A percentile compares a stretch with the other conserved stretches of the same genome.
phyloP scores from a whole-genome alignment of 1,140 invertebrate species.

The Ceratoteleas bidentatus region DNA sequence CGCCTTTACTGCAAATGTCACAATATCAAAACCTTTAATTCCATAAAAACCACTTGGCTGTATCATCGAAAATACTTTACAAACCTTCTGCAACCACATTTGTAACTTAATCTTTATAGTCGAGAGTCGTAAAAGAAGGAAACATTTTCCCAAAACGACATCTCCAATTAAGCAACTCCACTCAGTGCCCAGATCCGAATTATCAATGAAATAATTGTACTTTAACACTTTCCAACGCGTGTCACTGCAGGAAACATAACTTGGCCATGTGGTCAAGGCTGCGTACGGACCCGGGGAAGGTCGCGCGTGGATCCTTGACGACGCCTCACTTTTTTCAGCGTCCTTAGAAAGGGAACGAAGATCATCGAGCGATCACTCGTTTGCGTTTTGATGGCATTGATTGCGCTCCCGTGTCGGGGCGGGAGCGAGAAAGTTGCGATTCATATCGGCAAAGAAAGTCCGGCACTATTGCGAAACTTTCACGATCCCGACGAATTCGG shows the following conservation, averaged over 20 bases:
- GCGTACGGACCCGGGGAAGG: slow-evolving; percentile 12
- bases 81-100: too few relatives aligned
- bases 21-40: too few relatives aligned
- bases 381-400: slow-evolving; percentile 30
- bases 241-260: slow-evolving; percentile 12
- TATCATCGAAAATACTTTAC: too few relatives aligned
- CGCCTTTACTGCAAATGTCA: too few relatives aligned
- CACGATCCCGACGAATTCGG: slow-evolving; percentile 40
- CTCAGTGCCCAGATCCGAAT: too few relatives aligned
- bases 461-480: slow-evolving; percentile 41
- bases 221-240: slow-evolving; percentile 3
- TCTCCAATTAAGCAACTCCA: too few relatives aligned
- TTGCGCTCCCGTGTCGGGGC: slow-evolving; percentile 12
- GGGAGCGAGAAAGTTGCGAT: slow-evolving; percentile 50
- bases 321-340: slow-evolving; percentile 26
- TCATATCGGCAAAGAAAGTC: slow-evolving; percentile 47
- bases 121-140: too few relatives aligned
- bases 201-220: neutral
- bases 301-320: slow-evolving; percentile 34
- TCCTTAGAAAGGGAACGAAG: slow-evolving; percentile 41
- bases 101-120: too few relatives aligned
- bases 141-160: too few relatives aligned
- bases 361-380: slow-evolving; percentile 23
- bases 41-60: too few relatives aligned
- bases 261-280: slow-evolving; percentile 13